Evolutionary conservation across 2,888 invertebrate genomes (phyloP), one percentile per base, ranked within the genome.

Genomic region (Eupithecia subumbrata): DNA sequence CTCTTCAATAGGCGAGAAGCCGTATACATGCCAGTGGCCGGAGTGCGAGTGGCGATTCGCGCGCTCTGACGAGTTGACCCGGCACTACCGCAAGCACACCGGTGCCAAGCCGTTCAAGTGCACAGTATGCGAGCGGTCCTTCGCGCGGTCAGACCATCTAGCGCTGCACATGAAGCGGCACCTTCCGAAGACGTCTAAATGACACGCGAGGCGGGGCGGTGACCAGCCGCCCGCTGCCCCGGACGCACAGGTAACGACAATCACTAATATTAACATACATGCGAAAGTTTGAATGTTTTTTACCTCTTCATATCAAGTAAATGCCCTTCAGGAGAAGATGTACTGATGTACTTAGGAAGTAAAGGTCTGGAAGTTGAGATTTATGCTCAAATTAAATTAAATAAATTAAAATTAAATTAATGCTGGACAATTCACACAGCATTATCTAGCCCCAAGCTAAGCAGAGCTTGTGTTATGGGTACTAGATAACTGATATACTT

Each of bases 1-100:
- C 43, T 68, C 40, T 68, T 37, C 95, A 18, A 45, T 71, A 98
- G 99, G 99, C 84, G 99, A 99, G 93, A 99, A 99, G 94, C 99
- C 99, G 82, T 99, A 99, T 95, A 98, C 98, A 89, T 99, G 99
- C 95, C 98, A 98, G 90, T 99, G 99, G 99, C 98, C 98, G 69
- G 99, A 99, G 88, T 99, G 99, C 95, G 98, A 98, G 89, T 99
- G 99, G 99, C 96, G 99, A 87, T 99, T 99, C 91, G 99, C 99
- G 75, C 96, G 99, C 78, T 98, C 98, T 68, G 99, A 99, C 95
- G 99, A 99, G 95, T 95, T 99, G 89, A 99, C 99, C 77, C 97
- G 99, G 84, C 99, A 99, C 92, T 99, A 98, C 95, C 96, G 99
- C 87, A 99, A 99, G 93, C 99, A 99, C 95, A 99, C 99, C 0